These are phyloP conservation scores for Polydrusus pterygomalis DNA, from an alignment of 2,888 invertebrate species.

Conservation along the genomic window DNA sequence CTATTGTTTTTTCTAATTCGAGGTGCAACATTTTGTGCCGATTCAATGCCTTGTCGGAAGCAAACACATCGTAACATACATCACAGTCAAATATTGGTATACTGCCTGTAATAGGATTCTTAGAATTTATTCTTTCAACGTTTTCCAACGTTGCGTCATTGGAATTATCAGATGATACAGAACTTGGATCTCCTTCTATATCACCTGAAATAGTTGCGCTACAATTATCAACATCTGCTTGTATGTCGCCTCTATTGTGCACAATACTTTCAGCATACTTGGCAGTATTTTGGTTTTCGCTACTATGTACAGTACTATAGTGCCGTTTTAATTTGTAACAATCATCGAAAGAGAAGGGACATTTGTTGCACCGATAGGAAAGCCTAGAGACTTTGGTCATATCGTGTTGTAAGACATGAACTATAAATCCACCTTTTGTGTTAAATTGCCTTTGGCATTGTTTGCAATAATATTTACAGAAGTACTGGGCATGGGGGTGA, in stretches of 20 bases:
- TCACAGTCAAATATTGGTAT: conserved; percentile 50
- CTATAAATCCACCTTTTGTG: conserved; percentile 59
- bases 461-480: conserved; percentile 59
- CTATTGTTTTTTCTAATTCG: conserved; percentile 45
- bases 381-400: conserved; percentile 48
- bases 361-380: conserved; percentile 55
- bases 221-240: background rate
- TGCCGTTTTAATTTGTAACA: conserved; percentile 60
- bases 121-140: background rate
- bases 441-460: conserved; percentile 58
- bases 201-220: background rate
- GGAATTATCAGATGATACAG: background rate
- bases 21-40: conserved; percentile 60
- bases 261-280: background rate
- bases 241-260: background rate
- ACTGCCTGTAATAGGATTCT: conserved; percentile 22
- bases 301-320: conserved; percentile 38
- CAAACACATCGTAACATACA: conserved; percentile 63
- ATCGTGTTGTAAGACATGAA: conserved; percentile 60
- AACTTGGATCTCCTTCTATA: background rate
- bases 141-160: background rate
- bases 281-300: background rate
- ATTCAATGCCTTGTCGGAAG: conserved; percentile 58
- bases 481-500: conserved; percentile 46
- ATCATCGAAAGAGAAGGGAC: conserved; percentile 57